Percentiles rank a stretch among this genome's conserved stretches.
Evolutionary conservation across 2,113 vertebrate genomes (phyloP).

Genomic region (Mixornis gularis): DNA sequence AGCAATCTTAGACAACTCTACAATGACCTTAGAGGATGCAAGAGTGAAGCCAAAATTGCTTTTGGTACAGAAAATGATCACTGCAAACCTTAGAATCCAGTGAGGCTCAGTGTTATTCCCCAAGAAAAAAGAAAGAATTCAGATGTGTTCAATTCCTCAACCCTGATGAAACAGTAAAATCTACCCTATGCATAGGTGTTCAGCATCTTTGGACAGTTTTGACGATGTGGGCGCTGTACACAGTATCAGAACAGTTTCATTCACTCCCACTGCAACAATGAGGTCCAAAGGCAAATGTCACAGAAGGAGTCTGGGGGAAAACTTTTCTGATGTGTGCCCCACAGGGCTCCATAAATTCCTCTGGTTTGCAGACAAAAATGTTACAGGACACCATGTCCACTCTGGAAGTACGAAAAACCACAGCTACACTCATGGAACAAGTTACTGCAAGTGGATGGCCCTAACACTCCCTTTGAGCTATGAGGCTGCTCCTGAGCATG

Average conservation of each 20-base stretch:
- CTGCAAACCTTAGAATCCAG: not conserved
- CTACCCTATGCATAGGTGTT: accelerated
- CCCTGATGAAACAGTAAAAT: not conserved
- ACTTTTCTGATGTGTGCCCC: accelerated
- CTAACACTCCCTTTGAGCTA: not conserved
- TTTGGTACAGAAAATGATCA: not conserved
- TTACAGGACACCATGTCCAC: accelerated
- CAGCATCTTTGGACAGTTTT: not conserved
- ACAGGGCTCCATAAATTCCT: not conserved
- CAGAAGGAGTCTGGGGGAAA: not conserved
- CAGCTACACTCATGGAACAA: not conserved
- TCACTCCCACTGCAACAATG: not conserved
- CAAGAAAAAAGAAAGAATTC: not conserved
- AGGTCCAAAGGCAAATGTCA: not conserved
- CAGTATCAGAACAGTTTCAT: not conserved
- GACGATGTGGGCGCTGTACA: not conserved
- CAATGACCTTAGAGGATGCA: not conserved
- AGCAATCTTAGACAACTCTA: not conserved
- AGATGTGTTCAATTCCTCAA: accelerated
- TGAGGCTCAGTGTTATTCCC: not conserved
- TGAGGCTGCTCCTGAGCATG: accelerated
- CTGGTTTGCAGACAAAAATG: not conserved
- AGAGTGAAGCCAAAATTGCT: not conserved
- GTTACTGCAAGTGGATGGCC: not conserved
- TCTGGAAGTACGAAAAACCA: not conserved